Conservation (phyloP, 2,888 invertebrate genomes). For the Drosophila imparisetae region DNA sequence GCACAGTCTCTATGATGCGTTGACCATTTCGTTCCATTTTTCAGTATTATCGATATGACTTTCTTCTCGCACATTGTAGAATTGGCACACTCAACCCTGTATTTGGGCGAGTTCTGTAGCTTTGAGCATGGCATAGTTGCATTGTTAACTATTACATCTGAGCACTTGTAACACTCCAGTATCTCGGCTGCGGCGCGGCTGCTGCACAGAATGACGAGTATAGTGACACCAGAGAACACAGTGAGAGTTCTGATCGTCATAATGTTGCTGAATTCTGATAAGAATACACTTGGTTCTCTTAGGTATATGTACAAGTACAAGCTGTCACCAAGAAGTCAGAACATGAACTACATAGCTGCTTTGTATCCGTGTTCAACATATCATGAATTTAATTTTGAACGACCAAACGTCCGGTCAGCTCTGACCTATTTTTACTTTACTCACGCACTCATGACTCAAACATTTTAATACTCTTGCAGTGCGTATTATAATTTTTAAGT, state of each 20-base stretch:
- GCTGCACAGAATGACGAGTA: constrained; percentile 12
- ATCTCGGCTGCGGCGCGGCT: constrained; percentile 10
- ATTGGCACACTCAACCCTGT: constrained; percentile 32
- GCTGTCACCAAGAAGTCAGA: constrained; percentile 39
- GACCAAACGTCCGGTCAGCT: constrained; percentile 20
- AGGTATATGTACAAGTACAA: constrained; percentile 16
- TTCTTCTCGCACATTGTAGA: constrained; percentile 59
- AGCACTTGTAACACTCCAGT: constrained; percentile 41
- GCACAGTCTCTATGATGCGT: constrained; percentile 43
- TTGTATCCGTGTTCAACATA: constrained; percentile 21
- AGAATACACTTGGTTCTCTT: constrained; percentile 7
- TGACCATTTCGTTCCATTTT: constrained; percentile 11
- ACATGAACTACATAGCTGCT: constrained; percentile 33
- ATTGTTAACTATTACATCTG: not conserved
- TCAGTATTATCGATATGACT: not conserved
- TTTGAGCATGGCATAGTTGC: constrained; percentile 26
- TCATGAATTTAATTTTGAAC: constrained; percentile 21
- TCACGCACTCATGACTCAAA: not conserved
- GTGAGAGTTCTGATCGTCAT: constrained; percentile 14
- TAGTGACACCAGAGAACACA: constrained; percentile 18
- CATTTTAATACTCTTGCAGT: not conserved
- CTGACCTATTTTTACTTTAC: not conserved
- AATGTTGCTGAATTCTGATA: constrained; percentile 19
- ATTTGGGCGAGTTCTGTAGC: constrained; percentile 1
- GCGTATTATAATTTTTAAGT: not conserved